Evolutionary conservation across 2,888 invertebrate genomes (phyloP).

Genomic region (Mythimna loreyi): DNA sequence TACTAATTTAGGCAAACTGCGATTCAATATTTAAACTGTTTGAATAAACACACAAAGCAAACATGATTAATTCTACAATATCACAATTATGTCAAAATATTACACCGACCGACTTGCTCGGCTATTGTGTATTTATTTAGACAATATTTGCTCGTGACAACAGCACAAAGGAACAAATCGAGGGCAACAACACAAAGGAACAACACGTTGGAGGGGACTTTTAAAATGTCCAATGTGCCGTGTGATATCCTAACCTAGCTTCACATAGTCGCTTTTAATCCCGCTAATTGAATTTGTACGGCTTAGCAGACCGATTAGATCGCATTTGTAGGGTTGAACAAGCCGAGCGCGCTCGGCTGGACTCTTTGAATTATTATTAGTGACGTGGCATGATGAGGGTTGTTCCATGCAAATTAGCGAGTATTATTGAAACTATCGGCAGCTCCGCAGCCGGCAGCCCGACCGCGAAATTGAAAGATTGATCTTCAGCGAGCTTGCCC

Average conservation of each 20-base stretch:
- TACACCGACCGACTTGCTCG: slow-evolving; percentile 9
- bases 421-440: slow-evolving; percentile 67
- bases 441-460: slow-evolving; percentile 46
- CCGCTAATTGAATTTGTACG: slow-evolving; percentile 79
- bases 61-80: slow-evolving; percentile 33
- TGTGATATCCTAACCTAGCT: slow-evolving; percentile 60
- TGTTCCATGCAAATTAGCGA: slow-evolving; percentile 65
- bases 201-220: slow-evolving; percentile 40
- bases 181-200: slow-evolving; percentile 46
- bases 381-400: slow-evolving; percentile 66
- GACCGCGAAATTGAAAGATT: slow-evolving; percentile 65
- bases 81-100: slow-evolving; percentile 40
- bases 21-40: slow-evolving; percentile 11
- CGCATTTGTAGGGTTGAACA: slow-evolving; percentile 72
- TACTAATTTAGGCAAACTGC: background rate
- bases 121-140: slow-evolving; percentile 47
- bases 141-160: slow-evolving; percentile 52
- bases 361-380: slow-evolving; percentile 68
- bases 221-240: slow-evolving; percentile 48
- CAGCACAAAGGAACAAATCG: slow-evolving; percentile 50
- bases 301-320: slow-evolving; percentile 78
- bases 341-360: slow-evolving; percentile 61
- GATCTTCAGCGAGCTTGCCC: slow-evolving; percentile 64
- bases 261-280: slow-evolving; percentile 67
- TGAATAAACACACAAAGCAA: slow-evolving; percentile 13